Percentiles rank a stretch among this genome's conserved stretches.
Evolutionary conservation across 2,113 vertebrate genomes (phyloP).

Genomic region (Pantherophis guttatus): DNA sequence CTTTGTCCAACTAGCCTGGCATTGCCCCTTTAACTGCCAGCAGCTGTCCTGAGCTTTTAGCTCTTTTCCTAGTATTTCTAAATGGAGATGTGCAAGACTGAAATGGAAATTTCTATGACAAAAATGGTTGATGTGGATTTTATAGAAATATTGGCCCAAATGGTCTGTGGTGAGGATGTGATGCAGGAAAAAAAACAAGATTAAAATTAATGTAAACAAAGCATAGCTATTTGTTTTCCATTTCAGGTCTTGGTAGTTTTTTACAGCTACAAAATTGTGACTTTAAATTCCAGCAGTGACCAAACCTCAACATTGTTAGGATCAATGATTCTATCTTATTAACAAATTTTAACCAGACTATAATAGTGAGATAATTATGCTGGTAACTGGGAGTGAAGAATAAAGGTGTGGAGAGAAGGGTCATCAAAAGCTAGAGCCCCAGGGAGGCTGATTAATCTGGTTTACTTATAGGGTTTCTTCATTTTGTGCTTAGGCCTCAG

Average conservation of each 20-base stretch:
- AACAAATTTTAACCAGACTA: neutral
- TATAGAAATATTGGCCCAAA: neutral
- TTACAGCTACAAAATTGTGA: neutral
- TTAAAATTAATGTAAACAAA: neutral
- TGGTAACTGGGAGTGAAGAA: neutral
- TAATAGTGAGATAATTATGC: neutral
- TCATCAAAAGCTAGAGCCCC: neutral
- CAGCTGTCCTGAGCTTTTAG: neutral
- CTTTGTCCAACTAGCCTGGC: neutral
- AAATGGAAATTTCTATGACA: neutral
- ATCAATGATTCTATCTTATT: neutral
- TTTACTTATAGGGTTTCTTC: slow-evolving; percentile 14
- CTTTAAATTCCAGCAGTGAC: neutral
- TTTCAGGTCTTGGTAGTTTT: neutral
- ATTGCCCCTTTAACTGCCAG: neutral
- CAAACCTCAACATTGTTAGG: neutral
- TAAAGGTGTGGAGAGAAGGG: neutral
- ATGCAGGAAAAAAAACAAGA: too few species aligned
- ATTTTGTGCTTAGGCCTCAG: slow-evolving; percentile 1
- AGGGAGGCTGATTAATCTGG: neutral
- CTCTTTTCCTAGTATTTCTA: neutral
- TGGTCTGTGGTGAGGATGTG: neutral
- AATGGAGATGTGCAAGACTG: neutral
- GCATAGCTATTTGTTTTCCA: neutral
- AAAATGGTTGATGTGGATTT: neutral